phyloP scores from a whole-genome alignment of 2,113 vertebrate species.

The Nyctibius bracteatus region DNA sequence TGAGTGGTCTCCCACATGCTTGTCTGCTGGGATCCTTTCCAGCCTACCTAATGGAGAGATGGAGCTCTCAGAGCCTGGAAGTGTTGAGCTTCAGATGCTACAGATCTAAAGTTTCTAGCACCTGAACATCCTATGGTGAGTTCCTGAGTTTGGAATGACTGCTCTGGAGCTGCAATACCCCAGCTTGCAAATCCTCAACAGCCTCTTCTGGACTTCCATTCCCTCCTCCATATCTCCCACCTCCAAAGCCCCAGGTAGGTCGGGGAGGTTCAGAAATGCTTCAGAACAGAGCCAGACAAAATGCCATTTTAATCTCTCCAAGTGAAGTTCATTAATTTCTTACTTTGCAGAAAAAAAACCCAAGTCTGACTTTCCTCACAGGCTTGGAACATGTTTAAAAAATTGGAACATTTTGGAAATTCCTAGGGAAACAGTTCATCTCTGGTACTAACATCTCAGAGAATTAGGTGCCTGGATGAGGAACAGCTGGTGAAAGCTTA shows the following conservation, averaged over 20 bases:
- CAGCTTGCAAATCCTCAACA: neutral
- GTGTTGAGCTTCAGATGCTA: neutral
- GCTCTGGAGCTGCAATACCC: neutral
- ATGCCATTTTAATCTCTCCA: neutral
- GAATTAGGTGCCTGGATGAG: neutral
- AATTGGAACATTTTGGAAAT: neutral
- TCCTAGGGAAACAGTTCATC: neutral
- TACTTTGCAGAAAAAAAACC: neutral
- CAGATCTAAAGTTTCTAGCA: neutral
- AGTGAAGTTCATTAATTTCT: neutral
- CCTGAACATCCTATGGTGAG: neutral
- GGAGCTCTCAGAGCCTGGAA: neutral
- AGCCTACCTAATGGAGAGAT: neutral
- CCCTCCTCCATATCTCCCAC: neutral
- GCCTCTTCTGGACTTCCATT: neutral
- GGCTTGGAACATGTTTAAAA: neutral
- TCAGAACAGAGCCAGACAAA: neutral
- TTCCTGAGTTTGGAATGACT: neutral
- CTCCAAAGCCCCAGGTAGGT: neutral
- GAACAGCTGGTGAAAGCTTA: slow-evolving; percentile 10
- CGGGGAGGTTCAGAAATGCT: neutral
- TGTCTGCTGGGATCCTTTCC: neutral
- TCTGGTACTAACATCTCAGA: neutral
- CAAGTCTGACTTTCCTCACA: neutral
- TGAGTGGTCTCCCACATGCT: neutral